Evolutionary conservation across 2,113 vertebrate species (phyloP).

Genomic region (Bombycilla garrulus): DNA sequence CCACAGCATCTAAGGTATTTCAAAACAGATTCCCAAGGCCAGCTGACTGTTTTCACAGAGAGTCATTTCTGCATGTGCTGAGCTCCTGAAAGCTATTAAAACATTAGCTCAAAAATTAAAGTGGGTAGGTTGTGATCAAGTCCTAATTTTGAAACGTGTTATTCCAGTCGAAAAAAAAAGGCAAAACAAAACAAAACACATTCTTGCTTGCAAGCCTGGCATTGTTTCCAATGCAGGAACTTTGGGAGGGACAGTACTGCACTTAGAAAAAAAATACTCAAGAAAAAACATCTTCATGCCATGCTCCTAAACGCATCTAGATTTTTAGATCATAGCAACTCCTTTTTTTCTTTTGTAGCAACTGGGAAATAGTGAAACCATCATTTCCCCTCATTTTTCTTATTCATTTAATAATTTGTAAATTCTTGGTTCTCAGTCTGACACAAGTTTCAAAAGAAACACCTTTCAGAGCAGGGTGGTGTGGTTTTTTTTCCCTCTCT

Average conservation of each 20-base stretch:
- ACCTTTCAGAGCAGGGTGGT: background rate
- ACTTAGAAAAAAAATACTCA: background rate
- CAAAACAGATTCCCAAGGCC: conserved; percentile 48
- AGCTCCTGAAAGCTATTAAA: conserved; percentile 1
- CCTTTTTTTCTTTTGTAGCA: background rate
- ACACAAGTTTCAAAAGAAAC: background rate
- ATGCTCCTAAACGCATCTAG: background rate
- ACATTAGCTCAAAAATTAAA: conserved; percentile 16
- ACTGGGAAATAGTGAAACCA: background rate
- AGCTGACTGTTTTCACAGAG: conserved; percentile 4
- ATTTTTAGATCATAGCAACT: background rate
- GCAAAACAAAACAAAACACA: background rate
- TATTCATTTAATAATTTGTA: conserved; percentile 29
- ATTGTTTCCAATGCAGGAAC: conserved; percentile 8
- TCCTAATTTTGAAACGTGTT: background rate
- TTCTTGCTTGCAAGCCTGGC: background rate
- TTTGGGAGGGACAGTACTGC: background rate
- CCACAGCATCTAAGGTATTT: background rate
- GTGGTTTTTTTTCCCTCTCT: background rate
- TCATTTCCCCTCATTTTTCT: background rate
- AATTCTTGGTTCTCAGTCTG: conserved; percentile 8
- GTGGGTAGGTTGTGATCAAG: background rate
- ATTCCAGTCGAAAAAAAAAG: background rate
- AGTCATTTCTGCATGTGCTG: background rate
- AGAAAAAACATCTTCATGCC: background rate